Conservation (phyloP, 2,113 vertebrate species). For the Fulica atra region DNA sequence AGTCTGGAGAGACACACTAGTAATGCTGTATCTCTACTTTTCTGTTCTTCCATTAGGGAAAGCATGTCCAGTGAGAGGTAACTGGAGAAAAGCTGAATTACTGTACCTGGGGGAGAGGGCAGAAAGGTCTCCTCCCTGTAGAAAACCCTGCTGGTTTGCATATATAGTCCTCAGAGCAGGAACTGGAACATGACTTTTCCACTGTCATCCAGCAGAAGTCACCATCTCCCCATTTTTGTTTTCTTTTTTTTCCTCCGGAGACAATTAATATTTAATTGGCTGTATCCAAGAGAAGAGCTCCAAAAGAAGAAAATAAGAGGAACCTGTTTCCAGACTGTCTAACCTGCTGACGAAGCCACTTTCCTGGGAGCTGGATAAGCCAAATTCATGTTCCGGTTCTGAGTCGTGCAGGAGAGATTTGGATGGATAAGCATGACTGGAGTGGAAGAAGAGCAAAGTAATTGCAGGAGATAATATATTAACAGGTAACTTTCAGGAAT, state of each 20-base stretch:
- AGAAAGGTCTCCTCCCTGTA: background rate
- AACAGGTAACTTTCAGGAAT: background rate
- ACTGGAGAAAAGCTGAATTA: background rate
- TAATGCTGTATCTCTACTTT: background rate
- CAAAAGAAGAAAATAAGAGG: background rate
- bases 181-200: background rate
- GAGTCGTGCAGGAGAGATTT: background rate
- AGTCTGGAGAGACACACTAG: accelerated
- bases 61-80: background rate
- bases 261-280: background rate
- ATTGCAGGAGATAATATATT: background rate
- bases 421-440: background rate
- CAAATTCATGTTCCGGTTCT: background rate
- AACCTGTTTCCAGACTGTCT: background rate
- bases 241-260: background rate
- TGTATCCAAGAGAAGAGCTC: background rate
- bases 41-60: background rate
- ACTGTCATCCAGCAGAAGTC: constrained; percentile 38
- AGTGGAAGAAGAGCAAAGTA: background rate
- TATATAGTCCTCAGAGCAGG: background rate
- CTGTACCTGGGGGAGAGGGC: background rate
- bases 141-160: background rate
- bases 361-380: background rate
- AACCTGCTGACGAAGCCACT: background rate
- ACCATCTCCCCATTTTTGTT: background rate